Percentiles rank a stretch among this genome's conserved stretches.
Conservation (phyloP, 1,140 invertebrate genomes). For the Aradophagus sp. region DNA sequence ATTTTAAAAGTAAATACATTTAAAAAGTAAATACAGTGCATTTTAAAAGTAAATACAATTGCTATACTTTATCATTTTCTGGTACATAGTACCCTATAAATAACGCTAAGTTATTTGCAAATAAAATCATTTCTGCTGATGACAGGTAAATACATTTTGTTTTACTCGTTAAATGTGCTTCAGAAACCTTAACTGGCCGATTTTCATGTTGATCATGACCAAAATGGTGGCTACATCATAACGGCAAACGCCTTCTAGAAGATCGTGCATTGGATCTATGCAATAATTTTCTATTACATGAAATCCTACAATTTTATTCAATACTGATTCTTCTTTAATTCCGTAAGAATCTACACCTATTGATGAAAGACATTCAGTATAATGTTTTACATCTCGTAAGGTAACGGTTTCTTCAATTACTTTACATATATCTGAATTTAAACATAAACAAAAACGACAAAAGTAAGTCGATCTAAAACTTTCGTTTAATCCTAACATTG, state of each 20-base stretch:
- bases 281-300: constrained; percentile 6
- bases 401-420: background rate
- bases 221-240: constrained; percentile 22
- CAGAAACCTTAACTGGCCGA: constrained; percentile 12
- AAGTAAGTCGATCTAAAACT: constrained; percentile 12
- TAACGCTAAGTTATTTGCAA: constrained; percentile 10
- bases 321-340: constrained; percentile 13
- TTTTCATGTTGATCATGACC: constrained; percentile 12
- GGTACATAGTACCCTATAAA: background rate
- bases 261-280: constrained; percentile 19
- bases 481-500: constrained; percentile 34
- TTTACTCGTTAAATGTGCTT: constrained; percentile 13
- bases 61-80: constrained; percentile 11
- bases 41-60: constrained; percentile 23
- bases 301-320: constrained; percentile 13
- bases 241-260: constrained; percentile 13
- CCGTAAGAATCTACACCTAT: constrained; percentile 6
- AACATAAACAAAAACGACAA: constrained; percentile 27
- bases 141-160: constrained; percentile 20
- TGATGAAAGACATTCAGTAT: constrained; percentile 2
- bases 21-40: no score
- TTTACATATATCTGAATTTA: background rate
- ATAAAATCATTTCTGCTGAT: constrained; percentile 17
- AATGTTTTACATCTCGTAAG: constrained; percentile 12
- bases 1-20: no score